Conservation (phyloP, 2,113 vertebrate species). For the Calidris pygmaea region DNA sequence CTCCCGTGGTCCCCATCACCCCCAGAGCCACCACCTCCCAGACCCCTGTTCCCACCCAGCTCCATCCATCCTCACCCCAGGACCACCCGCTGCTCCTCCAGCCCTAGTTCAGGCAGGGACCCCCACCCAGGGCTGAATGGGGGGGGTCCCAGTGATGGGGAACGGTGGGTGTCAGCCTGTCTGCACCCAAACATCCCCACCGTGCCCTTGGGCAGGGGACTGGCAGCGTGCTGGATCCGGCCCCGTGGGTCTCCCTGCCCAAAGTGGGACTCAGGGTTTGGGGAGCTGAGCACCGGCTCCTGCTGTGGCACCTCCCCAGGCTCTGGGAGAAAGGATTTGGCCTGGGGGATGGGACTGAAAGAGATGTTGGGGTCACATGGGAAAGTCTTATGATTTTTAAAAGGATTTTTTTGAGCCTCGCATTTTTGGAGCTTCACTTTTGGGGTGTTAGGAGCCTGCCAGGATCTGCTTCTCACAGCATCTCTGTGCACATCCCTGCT, state of each 20-base stretch:
- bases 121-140: accelerated
- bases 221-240: accelerated
- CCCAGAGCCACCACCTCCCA: neutral
- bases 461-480: neutral
- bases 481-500: neutral
- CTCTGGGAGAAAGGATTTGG: accelerated
- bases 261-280: neutral
- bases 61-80: neutral
- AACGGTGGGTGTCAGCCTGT: neutral
- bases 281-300: neutral
- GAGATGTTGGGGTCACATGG: neutral
- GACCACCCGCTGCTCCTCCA: neutral
- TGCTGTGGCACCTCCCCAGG: neutral
- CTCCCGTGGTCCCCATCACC: neutral
- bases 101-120: neutral
- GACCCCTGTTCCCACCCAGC: neutral
- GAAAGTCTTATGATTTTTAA: neutral
- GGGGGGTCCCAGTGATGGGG: neutral
- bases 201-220: neutral
- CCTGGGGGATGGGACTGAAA: neutral
- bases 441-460: neutral
- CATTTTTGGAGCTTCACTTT: neutral
- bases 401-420: neutral
- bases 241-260: accelerated
- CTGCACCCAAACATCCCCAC: neutral